These are phyloP conservation scores for Eueides isabella DNA, from an alignment of 1,140 invertebrate species.

Conservation along the genomic window DNA sequence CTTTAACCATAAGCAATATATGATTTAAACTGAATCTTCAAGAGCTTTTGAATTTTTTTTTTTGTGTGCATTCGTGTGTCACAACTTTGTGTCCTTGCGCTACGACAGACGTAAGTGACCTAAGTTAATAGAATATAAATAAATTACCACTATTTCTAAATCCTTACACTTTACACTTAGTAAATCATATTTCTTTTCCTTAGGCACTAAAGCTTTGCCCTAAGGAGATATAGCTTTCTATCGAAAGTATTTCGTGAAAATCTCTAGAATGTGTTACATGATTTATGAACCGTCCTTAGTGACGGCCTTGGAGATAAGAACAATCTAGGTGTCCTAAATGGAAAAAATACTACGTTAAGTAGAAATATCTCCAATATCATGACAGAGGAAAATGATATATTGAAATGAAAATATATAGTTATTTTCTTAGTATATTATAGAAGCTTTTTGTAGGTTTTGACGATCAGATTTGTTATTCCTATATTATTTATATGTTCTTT, in stretches of 20 bases:
- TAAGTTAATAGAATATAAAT: too few species aligned
- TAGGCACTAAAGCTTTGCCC: background rate
- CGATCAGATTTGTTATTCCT: background rate
- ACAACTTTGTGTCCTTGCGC: too few species aligned
- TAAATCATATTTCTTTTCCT: background rate
- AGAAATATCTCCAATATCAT: background rate
- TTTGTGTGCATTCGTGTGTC: too few species aligned
- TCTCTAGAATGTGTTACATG: background rate
- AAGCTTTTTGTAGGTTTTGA: background rate
- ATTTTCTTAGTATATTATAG: background rate
- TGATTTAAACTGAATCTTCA: background rate
- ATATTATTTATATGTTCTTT: background rate
- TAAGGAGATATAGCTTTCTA: background rate
- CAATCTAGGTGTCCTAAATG: conserved; percentile 3
- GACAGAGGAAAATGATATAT: conserved; percentile 7
- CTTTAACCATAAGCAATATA: background rate
- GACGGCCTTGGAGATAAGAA: background rate
- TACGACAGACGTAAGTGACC: too few species aligned
- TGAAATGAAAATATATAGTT: background rate
- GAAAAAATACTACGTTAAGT: background rate
- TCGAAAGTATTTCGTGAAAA: background rate
- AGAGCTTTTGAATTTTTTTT: too few species aligned
- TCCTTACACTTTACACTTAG: background rate
- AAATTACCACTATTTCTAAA: too few species aligned
- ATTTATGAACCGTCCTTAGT: conserved; percentile 1